Conservation (phyloP, 1,140 invertebrate genomes). For the Druon quercuslanigerum region DNA sequence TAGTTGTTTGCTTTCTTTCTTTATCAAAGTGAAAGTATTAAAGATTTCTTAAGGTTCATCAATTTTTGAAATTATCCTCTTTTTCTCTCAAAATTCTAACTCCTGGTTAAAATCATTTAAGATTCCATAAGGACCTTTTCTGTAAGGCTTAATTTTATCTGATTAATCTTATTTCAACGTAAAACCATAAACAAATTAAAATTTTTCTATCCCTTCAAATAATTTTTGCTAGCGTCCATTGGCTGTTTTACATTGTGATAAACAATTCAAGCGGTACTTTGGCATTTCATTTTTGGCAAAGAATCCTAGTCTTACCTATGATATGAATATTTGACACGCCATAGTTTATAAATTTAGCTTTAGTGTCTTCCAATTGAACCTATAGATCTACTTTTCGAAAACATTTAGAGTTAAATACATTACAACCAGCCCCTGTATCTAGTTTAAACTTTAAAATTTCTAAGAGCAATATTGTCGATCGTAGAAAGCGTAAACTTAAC, state of each 20-base stretch:
- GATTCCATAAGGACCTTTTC: constrained; percentile 52
- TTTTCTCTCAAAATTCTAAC: constrained; percentile 48
- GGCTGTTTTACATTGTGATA: constrained; percentile 5
- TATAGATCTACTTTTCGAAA: too few relatives aligned
- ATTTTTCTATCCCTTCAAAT: constrained; percentile 42
- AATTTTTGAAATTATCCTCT: constrained; percentile 48
- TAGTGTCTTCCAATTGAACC: too few relatives aligned
- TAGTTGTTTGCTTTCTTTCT: constrained; percentile 49
- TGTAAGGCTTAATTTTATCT: constrained; percentile 40
- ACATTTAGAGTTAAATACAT: too few relatives aligned
- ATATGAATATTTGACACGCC: too few relatives aligned
- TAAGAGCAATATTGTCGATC: too few relatives aligned
- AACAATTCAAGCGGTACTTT: constrained; percentile 10
- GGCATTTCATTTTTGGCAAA: background rate
- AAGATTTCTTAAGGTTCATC: constrained; percentile 64
- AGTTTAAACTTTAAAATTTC: too few relatives aligned
- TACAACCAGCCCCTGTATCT: too few relatives aligned
- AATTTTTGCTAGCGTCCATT: background rate
- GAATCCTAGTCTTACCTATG: too few relatives aligned
- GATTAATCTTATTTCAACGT: constrained; percentile 43
- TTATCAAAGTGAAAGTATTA: constrained; percentile 58
- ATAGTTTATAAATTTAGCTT: too few relatives aligned
- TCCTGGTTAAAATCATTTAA: constrained; percentile 45
- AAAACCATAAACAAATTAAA: constrained; percentile 40
- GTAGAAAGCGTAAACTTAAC: too few relatives aligned